Evolutionary conservation across 2,797 vertebrate species (phyloP).

Genomic region (Aselliscus stoliczkanus): DNA sequence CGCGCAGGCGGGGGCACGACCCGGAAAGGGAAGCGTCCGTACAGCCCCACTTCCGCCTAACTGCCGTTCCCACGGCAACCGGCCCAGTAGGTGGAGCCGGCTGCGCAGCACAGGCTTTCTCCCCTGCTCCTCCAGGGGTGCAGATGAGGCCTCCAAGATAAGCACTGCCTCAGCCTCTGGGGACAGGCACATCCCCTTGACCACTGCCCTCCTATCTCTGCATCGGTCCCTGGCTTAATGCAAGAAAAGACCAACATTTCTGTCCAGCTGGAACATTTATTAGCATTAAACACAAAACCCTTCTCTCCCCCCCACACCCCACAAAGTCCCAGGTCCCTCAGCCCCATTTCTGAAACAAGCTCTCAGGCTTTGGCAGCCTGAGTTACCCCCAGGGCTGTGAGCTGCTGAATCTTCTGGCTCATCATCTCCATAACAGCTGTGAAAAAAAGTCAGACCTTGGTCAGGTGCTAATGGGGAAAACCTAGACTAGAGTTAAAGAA

Average conservation of each 20-base stretch:
- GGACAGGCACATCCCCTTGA: too few species aligned
- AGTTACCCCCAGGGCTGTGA: constrained; percentile 86
- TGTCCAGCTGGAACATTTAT: constrained; percentile 59
- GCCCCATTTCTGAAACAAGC: background rate
- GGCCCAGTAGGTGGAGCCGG: accelerated
- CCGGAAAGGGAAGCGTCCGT: background rate
- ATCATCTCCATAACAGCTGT: constrained; percentile 93
- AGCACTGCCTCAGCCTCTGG: accelerated
- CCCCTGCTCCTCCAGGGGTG: accelerated
- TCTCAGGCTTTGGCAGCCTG: constrained; percentile 88
- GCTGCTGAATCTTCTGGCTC: constrained; percentile 94
- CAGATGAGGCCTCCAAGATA: too few species aligned
- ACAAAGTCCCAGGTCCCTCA: background rate
- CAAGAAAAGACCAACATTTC: constrained; percentile 21
- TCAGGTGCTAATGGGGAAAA: background rate
- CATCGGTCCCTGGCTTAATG: background rate
- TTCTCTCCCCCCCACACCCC: background rate
- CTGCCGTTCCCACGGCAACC: background rate
- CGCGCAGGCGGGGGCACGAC: accelerated
- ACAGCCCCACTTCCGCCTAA: background rate
- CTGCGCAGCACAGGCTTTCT: accelerated
- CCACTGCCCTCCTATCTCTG: background rate
- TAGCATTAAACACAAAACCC: constrained; percentile 23
- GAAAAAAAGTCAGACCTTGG: constrained; percentile 34
- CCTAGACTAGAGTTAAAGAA: background rate